Percentiles rank a stretch among this genome's conserved stretches.
Conservation (phyloP, 2,888 invertebrate genomes). For the Trisateles emortualis region DNA sequence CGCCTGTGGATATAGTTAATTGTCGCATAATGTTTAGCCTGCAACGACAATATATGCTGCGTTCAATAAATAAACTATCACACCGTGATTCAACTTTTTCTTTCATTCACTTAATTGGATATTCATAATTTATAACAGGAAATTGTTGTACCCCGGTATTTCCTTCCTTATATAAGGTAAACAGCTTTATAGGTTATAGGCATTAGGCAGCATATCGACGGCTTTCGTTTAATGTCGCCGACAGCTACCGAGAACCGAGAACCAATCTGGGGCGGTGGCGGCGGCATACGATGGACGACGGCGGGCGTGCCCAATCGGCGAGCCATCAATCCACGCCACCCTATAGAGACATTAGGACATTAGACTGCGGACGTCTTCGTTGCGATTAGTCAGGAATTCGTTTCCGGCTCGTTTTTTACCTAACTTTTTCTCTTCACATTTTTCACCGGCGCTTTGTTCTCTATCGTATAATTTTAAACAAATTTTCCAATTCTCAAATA, state of each 20-base stretch:
- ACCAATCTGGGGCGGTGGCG: conserved; percentile 34
- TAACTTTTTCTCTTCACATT: conserved; percentile 38
- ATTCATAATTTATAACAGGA: conserved; percentile 17
- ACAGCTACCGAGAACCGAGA: conserved; percentile 71
- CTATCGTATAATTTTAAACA: conserved; percentile 23
- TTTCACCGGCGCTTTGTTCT: conserved; percentile 42
- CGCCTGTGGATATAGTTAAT: too few species aligned
- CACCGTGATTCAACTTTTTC: neutral
- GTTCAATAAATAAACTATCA: too few species aligned
- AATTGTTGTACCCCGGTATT: conserved; percentile 11
- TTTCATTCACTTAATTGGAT: neutral
- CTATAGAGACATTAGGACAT: conserved; percentile 72
- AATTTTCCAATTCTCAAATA: conserved; percentile 21
- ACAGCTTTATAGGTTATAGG: conserved; percentile 24
- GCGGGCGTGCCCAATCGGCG: conserved; percentile 72
- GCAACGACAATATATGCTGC: too few species aligned
- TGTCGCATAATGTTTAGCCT: too few species aligned
- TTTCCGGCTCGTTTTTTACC: conserved; percentile 68
- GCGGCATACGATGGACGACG: neutral
- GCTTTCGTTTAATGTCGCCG: conserved; percentile 63
- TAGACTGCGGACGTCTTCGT: conserved; percentile 54
- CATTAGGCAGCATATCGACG: conserved; percentile 36
- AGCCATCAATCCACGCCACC: conserved; percentile 72
- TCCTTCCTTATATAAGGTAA: conserved; percentile 4
- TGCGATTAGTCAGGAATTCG: conserved; percentile 68